Conservation (phyloP, 2,113 vertebrate genomes). For the Xyrauchen texanus region DNA sequence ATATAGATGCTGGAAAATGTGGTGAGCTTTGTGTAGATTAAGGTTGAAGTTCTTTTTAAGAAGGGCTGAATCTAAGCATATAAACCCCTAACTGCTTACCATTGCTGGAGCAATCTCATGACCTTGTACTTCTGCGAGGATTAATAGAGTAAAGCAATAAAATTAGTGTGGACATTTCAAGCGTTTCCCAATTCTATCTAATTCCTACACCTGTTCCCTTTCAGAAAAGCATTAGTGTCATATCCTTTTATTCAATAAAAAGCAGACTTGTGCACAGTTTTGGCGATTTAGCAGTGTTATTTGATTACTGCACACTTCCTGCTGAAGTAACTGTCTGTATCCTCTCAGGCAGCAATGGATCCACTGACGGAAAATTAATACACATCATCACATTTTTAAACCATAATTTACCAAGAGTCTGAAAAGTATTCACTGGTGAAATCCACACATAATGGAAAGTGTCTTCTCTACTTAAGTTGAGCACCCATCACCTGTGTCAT, state of each 20-base stretch:
- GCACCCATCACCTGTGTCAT: slow-evolving; percentile 67
- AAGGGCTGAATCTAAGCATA: slow-evolving; percentile 51
- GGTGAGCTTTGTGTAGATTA: slow-evolving; percentile 55
- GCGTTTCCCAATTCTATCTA: slow-evolving; percentile 63
- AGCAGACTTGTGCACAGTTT: slow-evolving; percentile 56
- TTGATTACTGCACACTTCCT: slow-evolving; percentile 52
- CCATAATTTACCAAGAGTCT: slow-evolving; percentile 83
- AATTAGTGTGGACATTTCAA: slow-evolving; percentile 63
- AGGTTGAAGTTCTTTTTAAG: slow-evolving; percentile 54
- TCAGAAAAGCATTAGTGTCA: slow-evolving; percentile 10
- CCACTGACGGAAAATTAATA: slow-evolving; percentile 84
- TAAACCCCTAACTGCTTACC: slow-evolving; percentile 67
- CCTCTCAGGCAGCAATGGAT: slow-evolving; percentile 68
- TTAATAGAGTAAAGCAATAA: slow-evolving; percentile 65
- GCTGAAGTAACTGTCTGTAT: slow-evolving; percentile 20
- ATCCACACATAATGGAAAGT: slow-evolving; percentile 81
- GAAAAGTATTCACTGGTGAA: slow-evolving; percentile 78
- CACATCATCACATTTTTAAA: slow-evolving; percentile 85
- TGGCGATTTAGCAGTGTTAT: slow-evolving; percentile 57
- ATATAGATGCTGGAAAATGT: slow-evolving; percentile 53
- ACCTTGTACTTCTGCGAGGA: slow-evolving; percentile 68
- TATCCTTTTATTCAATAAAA: slow-evolving; percentile 43
- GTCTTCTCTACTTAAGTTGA: slow-evolving; percentile 78
- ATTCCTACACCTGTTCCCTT: slow-evolving; percentile 62
- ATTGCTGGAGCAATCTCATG: slow-evolving; percentile 60